Evolutionary conservation across 23 tunicate species (phyloP), one percentile per base, ranked within the genome.

Genomic region (Clavelina lepadiformis): DNA sequence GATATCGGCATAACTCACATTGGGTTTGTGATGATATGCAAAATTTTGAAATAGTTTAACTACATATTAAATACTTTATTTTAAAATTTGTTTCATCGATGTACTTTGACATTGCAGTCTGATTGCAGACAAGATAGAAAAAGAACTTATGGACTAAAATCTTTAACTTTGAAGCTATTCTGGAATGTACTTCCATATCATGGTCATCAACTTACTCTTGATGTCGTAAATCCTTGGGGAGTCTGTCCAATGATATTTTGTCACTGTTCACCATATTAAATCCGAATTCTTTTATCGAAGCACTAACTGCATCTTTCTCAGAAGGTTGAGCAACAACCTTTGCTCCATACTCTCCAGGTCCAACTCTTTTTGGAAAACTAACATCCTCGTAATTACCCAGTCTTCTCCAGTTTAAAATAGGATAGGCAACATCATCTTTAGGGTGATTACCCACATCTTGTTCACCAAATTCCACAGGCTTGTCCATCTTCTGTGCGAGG

Each of bases 291-390:
- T 94, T 94, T 20, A 94, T 94, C 22, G 81, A 63, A 27, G 94
- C 85, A 65, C 65, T 76, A 6, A 76, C 91, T 1, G 84, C 85
- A 23, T 74, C 80, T 76, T 80, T 76, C 66, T 94, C 99, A 0
- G 34, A 37, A 1, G 58, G 34, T 1, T 49, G 29, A 47, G 81
- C 80, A 38, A 46, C 60, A 11, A 94, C 99, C 21, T 75, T 49
- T 33, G 46, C 75, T 19, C 99, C 99, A 74, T 86, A 94, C 38
- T 94, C 99, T 31, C 99, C 99, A 5, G 96, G 99, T 28, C 99
- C 99, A n/a, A 45, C 35, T 56, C 79, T 62, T 11, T 46, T 56
- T 21, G 80, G 65, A 11, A 72, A 55, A 28, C 65, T 58, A 15
- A 33, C 24, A 23, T 75, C 83, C 49, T 82, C 89, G 64, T 81